Percentiles rank a stretch among this genome's conserved stretches.
These are phyloP conservation scores for Drosophila pruinosa DNA, from an alignment of 1,140 invertebrate species.

Conservation along the genomic window DNA sequence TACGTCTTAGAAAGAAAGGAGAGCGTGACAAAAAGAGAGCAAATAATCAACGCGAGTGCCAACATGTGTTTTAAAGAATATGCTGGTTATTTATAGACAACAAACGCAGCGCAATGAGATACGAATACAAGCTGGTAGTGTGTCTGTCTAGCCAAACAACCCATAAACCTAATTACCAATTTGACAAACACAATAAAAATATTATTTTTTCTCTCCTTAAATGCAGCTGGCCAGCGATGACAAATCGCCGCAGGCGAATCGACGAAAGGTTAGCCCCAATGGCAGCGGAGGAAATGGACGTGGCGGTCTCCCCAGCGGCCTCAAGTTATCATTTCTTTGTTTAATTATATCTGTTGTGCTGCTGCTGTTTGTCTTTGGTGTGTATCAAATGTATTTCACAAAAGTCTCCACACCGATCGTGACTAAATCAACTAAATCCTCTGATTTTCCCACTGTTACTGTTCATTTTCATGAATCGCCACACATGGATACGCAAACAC, in stretches of 20 bases:
- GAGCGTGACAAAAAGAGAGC: constrained; percentile 11
- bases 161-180: neutral
- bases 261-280: constrained; percentile 50
- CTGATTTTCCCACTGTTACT: constrained; percentile 55
- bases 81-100: constrained; percentile 44
- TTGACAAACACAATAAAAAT: neutral
- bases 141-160: neutral
- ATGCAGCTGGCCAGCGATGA: constrained; percentile 65
- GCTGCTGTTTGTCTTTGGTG: constrained; percentile 77
- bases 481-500: constrained; percentile 4
- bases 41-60: constrained; percentile 33
- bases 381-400: constrained; percentile 58
- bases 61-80: constrained; percentile 50
- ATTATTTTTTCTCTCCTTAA: neutral
- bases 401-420: neutral
- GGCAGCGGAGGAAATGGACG: constrained; percentile 31
- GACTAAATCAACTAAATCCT: constrained; percentile 53
- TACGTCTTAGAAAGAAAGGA: neutral
- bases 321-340: constrained; percentile 79
- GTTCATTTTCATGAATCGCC: constrained; percentile 44
- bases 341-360: constrained; percentile 72
- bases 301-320: constrained; percentile 55
- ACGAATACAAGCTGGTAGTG: constrained; percentile 67
- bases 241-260: constrained; percentile 29
- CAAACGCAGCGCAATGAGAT: constrained; percentile 55